Evolutionary conservation across 2,888 invertebrate genomes (phyloP).

Genomic region (Torymus tubicola): DNA sequence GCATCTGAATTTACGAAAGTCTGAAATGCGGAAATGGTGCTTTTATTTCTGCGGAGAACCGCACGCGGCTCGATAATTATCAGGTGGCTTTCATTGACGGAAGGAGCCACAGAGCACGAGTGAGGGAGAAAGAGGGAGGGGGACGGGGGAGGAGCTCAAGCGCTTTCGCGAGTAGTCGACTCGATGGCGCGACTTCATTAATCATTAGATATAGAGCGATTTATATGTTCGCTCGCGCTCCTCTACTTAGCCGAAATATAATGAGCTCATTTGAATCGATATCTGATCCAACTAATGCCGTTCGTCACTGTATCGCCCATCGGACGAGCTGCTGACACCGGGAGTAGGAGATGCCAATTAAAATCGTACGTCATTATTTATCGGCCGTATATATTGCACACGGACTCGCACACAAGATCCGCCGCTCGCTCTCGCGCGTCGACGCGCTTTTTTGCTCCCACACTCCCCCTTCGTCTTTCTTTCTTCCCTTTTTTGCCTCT

Average conservation of each 20-base stretch:
- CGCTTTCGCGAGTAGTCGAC: conserved; percentile 22
- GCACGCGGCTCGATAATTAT: conserved; percentile 6
- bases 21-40: not conserved
- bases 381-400: conserved; percentile 62
- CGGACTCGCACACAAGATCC: not conserved
- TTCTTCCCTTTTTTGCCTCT: conserved; percentile 3
- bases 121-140: too few species aligned
- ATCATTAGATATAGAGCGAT: conserved; percentile 61
- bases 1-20: not conserved
- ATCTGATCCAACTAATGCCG: conserved; percentile 70
- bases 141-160: not conserved
- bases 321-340: conserved; percentile 56
- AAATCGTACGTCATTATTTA: conserved; percentile 69
- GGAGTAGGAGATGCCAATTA: conserved; percentile 64
- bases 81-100: conserved; percentile 11
- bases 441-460: conserved; percentile 7
- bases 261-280: conserved; percentile 73
- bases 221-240: conserved; percentile 59
- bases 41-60: not conserved
- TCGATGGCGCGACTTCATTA: conserved; percentile 59
- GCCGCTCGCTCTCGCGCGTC: conserved; percentile 14
- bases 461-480: not conserved
- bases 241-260: conserved; percentile 68
- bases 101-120: too few species aligned
- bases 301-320: conserved; percentile 66